Evolutionary conservation across 1,140 invertebrate species (phyloP), one percentile per base, ranked within the genome.

Genomic region (Apocrypta bakeri): DNA sequence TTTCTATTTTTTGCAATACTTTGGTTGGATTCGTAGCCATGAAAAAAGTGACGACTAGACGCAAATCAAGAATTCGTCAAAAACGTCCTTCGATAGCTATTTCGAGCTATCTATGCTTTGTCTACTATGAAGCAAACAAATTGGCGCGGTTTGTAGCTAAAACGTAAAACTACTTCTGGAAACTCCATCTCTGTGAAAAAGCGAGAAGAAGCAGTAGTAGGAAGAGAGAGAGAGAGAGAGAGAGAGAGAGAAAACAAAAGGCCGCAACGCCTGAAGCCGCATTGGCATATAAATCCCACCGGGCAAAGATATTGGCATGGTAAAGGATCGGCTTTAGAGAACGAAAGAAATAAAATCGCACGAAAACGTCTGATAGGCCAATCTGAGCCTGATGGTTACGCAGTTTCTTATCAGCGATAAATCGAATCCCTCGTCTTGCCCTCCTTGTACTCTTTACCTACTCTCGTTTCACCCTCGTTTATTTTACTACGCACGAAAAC

Each of bases 201-300:
- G 69, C 1, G n/a, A 71, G 21, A 76, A 63, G 74, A 40, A 48
- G 37, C 66, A n/a, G 74, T 42, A 42, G 14, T 24, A 73, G 31
- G 63, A 31, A 74, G 8, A 37, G 68, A 64, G 7, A 25, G 25
- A 29, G 11, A 80, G 56, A 8, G 29, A 76, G 40, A 48, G 31
- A 7, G 31, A 24, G 69, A 31, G 33, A 21, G 33, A 40, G 33
- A 72, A 37, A 21, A 37, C 2, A n/a, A 56, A 33, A 61, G 31
- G n/a, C n/a, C n/a, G n/a, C 48, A 64, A 14, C 11, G 66, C 71
- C 82, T 83, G 74, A 84, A 82, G 81, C 71, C 85, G 25, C 84
- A 82, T 17, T 73, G 83, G 86, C 86, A 88, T n/a, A n/a, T 88
- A 89, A 89, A 87, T 87, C 85, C 87, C 85, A 84, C 83, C 76